Conservation (phyloP, 1,140 invertebrate genomes). For the Trichonephila inaurata region DNA sequence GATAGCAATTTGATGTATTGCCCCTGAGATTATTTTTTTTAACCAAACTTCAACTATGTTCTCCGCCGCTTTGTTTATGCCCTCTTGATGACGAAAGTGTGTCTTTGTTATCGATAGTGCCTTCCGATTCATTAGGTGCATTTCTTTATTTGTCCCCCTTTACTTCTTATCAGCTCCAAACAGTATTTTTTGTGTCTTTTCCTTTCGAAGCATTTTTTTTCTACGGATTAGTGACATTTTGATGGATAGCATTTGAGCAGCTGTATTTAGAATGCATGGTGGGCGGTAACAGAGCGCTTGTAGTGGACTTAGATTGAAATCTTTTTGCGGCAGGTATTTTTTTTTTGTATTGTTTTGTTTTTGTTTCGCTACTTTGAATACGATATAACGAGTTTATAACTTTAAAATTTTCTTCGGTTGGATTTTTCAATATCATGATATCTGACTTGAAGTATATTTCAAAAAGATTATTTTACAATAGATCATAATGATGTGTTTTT, state of each 20-base stretch:
- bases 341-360: neutral
- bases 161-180: slow-evolving; percentile 42
- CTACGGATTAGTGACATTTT: slow-evolving; percentile 44
- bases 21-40: slow-evolving; percentile 44
- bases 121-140: slow-evolving; percentile 73
- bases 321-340: neutral
- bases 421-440: too few relatives aligned
- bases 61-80: slow-evolving; percentile 66
- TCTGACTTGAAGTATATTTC: too few relatives aligned
- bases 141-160: slow-evolving; percentile 70
- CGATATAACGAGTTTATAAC: neutral
- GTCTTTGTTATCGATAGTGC: slow-evolving; percentile 73
- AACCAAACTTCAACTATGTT: neutral
- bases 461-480: too few relatives aligned
- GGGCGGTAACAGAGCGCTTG: slow-evolving; percentile 11
- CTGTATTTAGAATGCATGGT: neutral
- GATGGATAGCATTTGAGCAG: slow-evolving; percentile 45
- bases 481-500: too few relatives aligned
- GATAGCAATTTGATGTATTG: slow-evolving; percentile 76
- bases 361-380: neutral
- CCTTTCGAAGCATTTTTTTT: slow-evolving; percentile 22
- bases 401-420: too few relatives aligned
- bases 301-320: neutral
- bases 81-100: slow-evolving; percentile 59
- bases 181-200: slow-evolving; percentile 58